phyloP scores from a whole-genome alignment of 1,140 invertebrate genomes.

The Hormaphis cornu region DNA sequence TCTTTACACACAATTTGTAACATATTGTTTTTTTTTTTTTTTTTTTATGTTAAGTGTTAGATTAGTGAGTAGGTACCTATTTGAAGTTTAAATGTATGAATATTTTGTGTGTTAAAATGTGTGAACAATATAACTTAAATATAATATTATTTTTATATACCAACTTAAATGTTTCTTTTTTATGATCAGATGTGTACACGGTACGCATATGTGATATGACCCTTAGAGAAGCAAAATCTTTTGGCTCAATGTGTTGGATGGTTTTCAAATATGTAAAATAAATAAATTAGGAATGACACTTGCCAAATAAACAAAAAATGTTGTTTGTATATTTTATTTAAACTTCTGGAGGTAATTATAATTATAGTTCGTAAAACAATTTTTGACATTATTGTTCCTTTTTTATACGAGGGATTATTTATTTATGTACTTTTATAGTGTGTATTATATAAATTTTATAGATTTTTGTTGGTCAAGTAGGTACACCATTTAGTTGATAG shows the following conservation, averaged over 20 bases:
- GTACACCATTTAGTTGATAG: too few relatives aligned
- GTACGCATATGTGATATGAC: background rate
- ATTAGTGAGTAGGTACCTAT: background rate
- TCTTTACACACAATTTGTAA: background rate
- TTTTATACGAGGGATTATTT: too few relatives aligned
- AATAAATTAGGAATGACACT: background rate
- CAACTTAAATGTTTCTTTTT: background rate
- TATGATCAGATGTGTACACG: too few relatives aligned
- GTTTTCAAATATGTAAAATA: conserved; percentile 11
- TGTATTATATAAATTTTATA: too few relatives aligned
- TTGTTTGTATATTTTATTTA: background rate
- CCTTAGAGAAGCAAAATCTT: background rate
- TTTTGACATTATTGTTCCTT: too few relatives aligned
- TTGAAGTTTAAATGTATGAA: background rate
- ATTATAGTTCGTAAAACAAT: too few relatives aligned
- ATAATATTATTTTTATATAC: background rate
- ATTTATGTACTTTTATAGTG: too few relatives aligned
- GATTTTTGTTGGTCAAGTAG: too few relatives aligned
- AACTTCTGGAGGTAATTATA: too few relatives aligned
- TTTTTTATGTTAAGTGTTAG: too few relatives aligned
- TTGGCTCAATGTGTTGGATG: conserved; percentile 20
- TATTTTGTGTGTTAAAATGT: too few relatives aligned
- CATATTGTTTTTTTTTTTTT: background rate
- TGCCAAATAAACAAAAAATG: background rate
- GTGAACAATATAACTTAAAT: too few relatives aligned